phyloP scores from a whole-genome alignment of 2,113 vertebrate genomes.

The Nymphicus hollandicus region DNA sequence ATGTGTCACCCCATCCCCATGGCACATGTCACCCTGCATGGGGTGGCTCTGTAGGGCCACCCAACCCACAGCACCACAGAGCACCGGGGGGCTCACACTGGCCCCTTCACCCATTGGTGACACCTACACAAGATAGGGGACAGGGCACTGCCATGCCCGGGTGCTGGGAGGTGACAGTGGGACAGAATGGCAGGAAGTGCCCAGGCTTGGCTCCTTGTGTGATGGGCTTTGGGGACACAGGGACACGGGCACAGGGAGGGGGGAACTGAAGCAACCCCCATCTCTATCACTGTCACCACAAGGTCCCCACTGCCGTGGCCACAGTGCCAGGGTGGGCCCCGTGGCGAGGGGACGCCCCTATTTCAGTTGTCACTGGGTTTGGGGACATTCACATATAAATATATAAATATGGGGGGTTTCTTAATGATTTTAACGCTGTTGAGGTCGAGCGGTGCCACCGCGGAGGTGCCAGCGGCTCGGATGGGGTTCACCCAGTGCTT shows the following conservation, averaged over 20 bases:
- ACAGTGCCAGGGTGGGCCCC: not conserved
- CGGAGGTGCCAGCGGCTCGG: fast-evolving
- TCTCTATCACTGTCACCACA: not conserved
- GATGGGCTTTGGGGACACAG: not conserved
- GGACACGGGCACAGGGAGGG: not conserved
- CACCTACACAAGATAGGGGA: not conserved
- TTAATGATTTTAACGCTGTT: not conserved
- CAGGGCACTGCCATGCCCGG: fast-evolving
- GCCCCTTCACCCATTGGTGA: not conserved
- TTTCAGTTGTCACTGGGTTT: not conserved
- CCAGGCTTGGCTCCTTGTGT: not conserved
- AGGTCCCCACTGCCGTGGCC: not conserved
- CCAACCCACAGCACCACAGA: not conserved
- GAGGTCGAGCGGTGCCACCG: not conserved
- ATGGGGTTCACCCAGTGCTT: not conserved
- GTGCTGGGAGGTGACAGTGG: not conserved
- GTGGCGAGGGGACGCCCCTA: fast-evolving
- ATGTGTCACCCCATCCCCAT: not conserved
- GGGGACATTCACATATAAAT: not conserved
- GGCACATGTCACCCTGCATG: not conserved
- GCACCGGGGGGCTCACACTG: not conserved
- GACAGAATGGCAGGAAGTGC: not conserved
- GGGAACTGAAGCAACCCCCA: not conserved
- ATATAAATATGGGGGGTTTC: not conserved
- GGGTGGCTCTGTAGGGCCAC: not conserved